Conservation (phyloP, 1,140 invertebrate genomes). For the Bactericera cockerelli region DNA sequence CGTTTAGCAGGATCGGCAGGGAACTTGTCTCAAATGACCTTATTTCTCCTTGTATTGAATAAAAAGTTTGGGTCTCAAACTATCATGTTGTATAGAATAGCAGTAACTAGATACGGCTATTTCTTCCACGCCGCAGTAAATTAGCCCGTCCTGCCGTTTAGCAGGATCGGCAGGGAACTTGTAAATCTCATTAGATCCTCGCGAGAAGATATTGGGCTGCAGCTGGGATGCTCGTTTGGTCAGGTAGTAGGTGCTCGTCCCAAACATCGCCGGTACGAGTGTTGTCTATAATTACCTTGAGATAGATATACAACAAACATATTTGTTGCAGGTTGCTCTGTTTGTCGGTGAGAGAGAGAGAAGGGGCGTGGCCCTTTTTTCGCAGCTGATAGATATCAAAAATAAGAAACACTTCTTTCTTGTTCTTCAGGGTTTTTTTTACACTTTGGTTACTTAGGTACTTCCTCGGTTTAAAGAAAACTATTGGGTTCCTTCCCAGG, state of each 20-base stretch:
- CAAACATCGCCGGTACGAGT: not conserved
- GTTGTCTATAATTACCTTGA: slow-evolving; percentile 7
- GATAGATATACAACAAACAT: slow-evolving; percentile 8
- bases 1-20: too few species aligned
- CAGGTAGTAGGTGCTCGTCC: slow-evolving; percentile 7
- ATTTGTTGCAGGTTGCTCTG: slow-evolving; percentile 7
- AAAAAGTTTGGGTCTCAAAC: too few species aligned
- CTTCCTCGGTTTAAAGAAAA: too few species aligned
- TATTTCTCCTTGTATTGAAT: too few species aligned
- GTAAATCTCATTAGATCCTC: slow-evolving; percentile 4
- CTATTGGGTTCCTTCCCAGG: too few species aligned
- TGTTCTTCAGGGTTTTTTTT: slow-evolving; percentile 3
- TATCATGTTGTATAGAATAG: too few species aligned
- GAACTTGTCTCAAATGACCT: too few species aligned
- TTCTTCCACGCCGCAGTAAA: too few species aligned
- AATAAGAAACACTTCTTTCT: slow-evolving; percentile 9
- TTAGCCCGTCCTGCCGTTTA: too few species aligned
- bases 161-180: too few species aligned
- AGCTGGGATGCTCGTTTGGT: slow-evolving; percentile 7
- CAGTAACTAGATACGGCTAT: too few species aligned
- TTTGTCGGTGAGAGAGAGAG: slow-evolving; percentile 2
- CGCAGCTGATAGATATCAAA: slow-evolving; percentile 9
- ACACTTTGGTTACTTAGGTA: not conserved
- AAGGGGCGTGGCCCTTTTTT: not conserved
- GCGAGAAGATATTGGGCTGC: not conserved